Percentiles rank a stretch among this genome's conserved stretches.
Evolutionary conservation across 2,888 invertebrate genomes (phyloP).

Genomic region (Chydorus sphaericus): DNA sequence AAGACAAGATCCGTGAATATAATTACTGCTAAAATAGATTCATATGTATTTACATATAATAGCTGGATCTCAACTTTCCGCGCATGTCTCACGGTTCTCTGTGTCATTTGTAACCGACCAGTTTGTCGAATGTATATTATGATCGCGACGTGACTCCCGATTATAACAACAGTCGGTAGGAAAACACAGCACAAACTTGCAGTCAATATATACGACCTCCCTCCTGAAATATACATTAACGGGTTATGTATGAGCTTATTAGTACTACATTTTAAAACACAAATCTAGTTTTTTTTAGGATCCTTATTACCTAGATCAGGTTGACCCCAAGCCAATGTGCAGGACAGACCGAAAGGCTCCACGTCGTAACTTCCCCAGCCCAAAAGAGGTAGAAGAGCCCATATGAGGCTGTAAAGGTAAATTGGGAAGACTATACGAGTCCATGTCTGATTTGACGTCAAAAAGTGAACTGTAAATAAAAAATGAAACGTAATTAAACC

Average conservation of each 20-base stretch:
- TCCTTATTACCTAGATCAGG: not conserved
- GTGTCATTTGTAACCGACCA: not conserved
- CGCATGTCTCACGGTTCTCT: conserved; percentile 14
- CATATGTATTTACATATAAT: too few relatives aligned
- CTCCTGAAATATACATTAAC: not conserved
- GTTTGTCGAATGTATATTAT: not conserved
- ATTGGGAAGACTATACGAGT: not conserved
- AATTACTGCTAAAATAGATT: too few relatives aligned
- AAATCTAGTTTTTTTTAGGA: not conserved
- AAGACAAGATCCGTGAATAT: not conserved
- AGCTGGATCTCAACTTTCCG: conserved; percentile 9
- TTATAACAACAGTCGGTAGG: not conserved
- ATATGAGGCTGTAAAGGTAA: not conserved
- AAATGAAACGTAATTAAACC: too few relatives aligned
- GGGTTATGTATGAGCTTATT: too few relatives aligned
- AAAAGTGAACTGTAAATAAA: too few relatives aligned
- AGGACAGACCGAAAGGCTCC: not conserved
- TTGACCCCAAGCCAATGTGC: not conserved
- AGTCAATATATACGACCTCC: not conserved
- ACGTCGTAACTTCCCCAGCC: not conserved
- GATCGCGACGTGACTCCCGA: not conserved
- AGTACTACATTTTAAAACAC: not conserved
- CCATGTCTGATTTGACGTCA: too few relatives aligned
- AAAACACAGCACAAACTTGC: not conserved
- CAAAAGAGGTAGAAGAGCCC: not conserved